A percentile compares a stretch with the other conserved stretches of the same genome.
phyloP scores from a whole-genome alignment of 2,797 vertebrate genomes.

The Smutsia temminckii region DNA sequence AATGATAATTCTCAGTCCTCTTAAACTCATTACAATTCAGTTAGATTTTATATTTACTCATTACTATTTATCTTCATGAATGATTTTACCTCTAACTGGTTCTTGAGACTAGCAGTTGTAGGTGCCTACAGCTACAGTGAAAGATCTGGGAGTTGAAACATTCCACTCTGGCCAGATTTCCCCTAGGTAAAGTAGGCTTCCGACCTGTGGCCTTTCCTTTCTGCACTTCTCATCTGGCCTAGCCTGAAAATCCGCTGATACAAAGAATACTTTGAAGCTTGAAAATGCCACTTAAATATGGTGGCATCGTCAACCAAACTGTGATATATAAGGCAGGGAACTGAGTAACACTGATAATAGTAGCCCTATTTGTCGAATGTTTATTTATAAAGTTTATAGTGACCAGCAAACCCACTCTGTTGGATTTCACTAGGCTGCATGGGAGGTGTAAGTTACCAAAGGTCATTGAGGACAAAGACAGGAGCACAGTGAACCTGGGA shows the following conservation, averaged over 20 bases:
- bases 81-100: constrained; percentile 4
- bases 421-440: not conserved
- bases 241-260: not conserved
- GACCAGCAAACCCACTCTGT: not conserved
- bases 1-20: not conserved
- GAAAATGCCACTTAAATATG: not conserved
- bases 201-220: not conserved
- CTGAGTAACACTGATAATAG: not conserved
- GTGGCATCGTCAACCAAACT: not conserved
- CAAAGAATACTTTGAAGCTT: not conserved
- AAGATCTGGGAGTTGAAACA: not conserved
- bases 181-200: not conserved
- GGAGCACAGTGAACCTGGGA: not conserved
- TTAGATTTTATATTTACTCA: constrained; percentile 37
- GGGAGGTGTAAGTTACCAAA: not conserved
- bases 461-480: not conserved
- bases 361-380: not conserved
- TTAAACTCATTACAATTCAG: not conserved
- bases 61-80: not conserved
- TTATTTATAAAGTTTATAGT: constrained; percentile 27
- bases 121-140: not conserved
- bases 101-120: not conserved
- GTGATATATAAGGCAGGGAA: not conserved
- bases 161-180: not conserved
- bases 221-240: not conserved